phyloP scores from a whole-genome alignment of 1,140 invertebrate genomes.

The Cheumatopsyche charites region DNA sequence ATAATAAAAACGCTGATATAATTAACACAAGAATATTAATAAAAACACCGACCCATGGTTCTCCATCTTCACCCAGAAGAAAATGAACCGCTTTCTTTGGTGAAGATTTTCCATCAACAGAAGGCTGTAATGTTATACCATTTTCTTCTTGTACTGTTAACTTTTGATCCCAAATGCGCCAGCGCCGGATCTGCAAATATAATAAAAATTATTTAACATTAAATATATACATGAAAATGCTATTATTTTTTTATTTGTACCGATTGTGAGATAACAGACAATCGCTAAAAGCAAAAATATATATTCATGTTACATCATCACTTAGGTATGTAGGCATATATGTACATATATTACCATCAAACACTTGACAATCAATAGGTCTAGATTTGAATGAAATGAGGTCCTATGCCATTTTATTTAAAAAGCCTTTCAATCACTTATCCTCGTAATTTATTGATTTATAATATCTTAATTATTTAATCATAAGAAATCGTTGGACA shows the following conservation, averaged over 20 bases:
- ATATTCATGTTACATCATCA: background rate
- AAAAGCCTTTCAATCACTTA: too few relatives aligned
- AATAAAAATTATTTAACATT: background rate
- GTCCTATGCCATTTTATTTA: too few relatives aligned
- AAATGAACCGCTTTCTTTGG: constrained; percentile 66
- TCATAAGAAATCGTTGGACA: too few relatives aligned
- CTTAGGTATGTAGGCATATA: too few relatives aligned
- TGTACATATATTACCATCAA: too few relatives aligned
- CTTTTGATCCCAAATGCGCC: constrained; percentile 70
- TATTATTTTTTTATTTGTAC: too few relatives aligned
- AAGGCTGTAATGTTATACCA: constrained; percentile 49
- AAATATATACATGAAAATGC: too few relatives aligned
- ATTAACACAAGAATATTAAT: background rate
- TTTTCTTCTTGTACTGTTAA: constrained; percentile 59
- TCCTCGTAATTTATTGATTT: too few relatives aligned
- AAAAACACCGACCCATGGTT: constrained; percentile 63
- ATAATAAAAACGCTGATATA: too few relatives aligned
- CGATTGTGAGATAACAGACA: background rate
- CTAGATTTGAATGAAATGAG: too few relatives aligned
- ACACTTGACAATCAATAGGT: too few relatives aligned
- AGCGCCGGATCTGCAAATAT: constrained; percentile 62
- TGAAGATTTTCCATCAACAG: constrained; percentile 49
- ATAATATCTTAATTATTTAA: too few relatives aligned
- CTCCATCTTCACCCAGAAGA: constrained; percentile 65
- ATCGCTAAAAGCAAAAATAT: constrained; percentile 1